A percentile compares a stretch with the other conserved stretches of the same genome.
Evolutionary conservation across 2,113 vertebrate species (phyloP).

Genomic region (Halcyon senegalensis): DNA sequence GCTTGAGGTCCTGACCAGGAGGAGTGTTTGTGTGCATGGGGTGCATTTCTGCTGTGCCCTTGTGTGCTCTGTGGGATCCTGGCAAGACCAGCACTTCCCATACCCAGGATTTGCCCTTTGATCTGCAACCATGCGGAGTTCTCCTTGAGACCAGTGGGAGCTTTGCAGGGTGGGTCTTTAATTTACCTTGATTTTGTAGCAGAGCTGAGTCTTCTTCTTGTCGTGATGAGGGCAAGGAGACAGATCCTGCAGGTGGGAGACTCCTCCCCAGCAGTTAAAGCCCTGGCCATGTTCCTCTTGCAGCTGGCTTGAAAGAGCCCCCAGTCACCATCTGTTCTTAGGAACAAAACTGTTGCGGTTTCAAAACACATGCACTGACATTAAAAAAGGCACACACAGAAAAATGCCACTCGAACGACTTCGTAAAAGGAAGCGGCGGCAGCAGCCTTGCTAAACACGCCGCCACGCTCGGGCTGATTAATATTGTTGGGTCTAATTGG

Average conservation of each 20-base stretch:
- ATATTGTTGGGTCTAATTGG: neutral
- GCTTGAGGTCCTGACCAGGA: neutral
- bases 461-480: neutral
- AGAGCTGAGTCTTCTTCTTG: neutral
- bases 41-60: neutral
- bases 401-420: neutral
- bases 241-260: neutral
- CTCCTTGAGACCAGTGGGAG: neutral
- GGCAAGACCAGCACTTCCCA: neutral
- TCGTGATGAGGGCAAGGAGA: neutral
- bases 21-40: neutral
- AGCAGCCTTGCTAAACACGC: neutral
- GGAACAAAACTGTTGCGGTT: constrained; percentile 34
- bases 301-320: constrained; percentile 12
- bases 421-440: neutral
- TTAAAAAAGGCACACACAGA: neutral
- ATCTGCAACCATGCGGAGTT: neutral
- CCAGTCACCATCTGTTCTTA: constrained; percentile 26
- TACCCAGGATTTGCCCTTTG: neutral
- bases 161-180: neutral
- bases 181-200: neutral
- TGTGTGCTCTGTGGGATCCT: neutral
- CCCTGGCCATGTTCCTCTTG: neutral
- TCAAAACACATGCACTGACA: neutral
- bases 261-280: neutral